Percentiles rank a stretch among this genome's conserved stretches.
These are phyloP conservation scores for Latrodectus elegans DNA, from an alignment of 2,888 invertebrate genomes.

Conservation along the genomic window DNA sequence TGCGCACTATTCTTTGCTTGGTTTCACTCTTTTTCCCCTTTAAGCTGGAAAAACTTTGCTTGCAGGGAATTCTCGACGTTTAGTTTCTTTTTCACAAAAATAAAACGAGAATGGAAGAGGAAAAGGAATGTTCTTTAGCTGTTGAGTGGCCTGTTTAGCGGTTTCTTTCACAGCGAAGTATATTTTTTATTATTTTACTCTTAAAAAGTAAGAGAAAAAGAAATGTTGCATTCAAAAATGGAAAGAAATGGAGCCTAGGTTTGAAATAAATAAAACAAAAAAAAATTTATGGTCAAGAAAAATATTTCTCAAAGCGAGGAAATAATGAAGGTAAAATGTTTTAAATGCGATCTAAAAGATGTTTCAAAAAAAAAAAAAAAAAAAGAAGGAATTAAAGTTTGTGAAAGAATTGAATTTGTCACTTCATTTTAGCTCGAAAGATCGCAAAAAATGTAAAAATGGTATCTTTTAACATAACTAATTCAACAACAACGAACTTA, in stretches of 20 bases:
- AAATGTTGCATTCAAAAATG: neutral
- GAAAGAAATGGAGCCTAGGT: neutral
- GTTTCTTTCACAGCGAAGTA: neutral
- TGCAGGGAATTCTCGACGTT: constrained; percentile 15
- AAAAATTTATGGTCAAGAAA: no score
- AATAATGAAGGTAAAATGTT: no score
- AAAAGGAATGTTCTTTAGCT: constrained; percentile 9
- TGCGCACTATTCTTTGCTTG: neutral
- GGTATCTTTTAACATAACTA: no score
- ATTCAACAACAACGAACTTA: no score
- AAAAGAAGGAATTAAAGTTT: no score
- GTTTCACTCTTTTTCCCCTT: neutral
- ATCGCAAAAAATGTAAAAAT: no score
- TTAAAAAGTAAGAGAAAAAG: constrained; percentile 8
- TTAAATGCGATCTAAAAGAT: no score
- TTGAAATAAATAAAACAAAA: no score
- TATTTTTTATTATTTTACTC: neutral
- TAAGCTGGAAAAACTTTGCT: neutral
- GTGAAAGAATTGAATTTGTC: no score
- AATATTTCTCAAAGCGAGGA: no score
- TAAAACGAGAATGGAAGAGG: neutral
- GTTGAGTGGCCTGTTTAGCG: constrained; percentile 32
- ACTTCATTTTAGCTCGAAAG: no score
- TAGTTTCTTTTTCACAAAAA: constrained; percentile 6
- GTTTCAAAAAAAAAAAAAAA: no score